Evolutionary conservation across 37 sponge, comb jelly and placozoan species (phyloP).

Genomic region (Chondrilla cf. caribensis): DNA sequence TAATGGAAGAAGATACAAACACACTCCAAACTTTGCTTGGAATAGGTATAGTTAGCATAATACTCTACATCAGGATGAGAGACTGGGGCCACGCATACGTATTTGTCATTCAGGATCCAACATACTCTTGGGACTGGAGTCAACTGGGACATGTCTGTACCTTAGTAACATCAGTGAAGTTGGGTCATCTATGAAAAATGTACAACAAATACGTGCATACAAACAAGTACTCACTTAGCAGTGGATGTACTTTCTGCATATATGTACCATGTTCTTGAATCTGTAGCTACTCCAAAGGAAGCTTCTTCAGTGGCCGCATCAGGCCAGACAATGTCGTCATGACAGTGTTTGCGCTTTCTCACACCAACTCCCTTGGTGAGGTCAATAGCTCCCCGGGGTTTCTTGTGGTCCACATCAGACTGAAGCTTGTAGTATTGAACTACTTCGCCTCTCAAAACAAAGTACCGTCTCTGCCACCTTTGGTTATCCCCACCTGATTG

Average conservation of each 20-base stretch:
- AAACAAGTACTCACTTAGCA: slow-evolving; percentile 51
- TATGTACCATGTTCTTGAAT: slow-evolving; percentile 57
- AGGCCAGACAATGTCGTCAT: slow-evolving; percentile 48
- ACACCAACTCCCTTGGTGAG: slow-evolving; percentile 44
- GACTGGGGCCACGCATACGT: no score
- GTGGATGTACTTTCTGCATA: slow-evolving; percentile 36
- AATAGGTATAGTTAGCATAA: no score
- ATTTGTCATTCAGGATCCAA: no score
- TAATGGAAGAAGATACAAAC: no score
- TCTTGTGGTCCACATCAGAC: neutral
- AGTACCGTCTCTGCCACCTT: slow-evolving; percentile 67
- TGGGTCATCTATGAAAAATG: no score
- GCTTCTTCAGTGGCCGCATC: slow-evolving; percentile 26
- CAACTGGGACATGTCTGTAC: no score
- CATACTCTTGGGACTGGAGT: no score
- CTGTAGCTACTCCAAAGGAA: slow-evolving; percentile 51
- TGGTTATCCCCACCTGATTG: slow-evolving; percentile 52
- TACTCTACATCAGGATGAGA: no score
- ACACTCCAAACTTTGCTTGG: no score
- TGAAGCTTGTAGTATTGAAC: slow-evolving; percentile 52
- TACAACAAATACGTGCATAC: no score
- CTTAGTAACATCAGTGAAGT: no score
- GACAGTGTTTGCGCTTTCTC: slow-evolving; percentile 21
- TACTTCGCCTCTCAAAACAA: slow-evolving; percentile 28
- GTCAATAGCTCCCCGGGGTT: slow-evolving; percentile 53